These are phyloP conservation scores for Zygogramma bicolorata DNA, from an alignment of 2,888 invertebrate species.

Conservation along the genomic window DNA sequence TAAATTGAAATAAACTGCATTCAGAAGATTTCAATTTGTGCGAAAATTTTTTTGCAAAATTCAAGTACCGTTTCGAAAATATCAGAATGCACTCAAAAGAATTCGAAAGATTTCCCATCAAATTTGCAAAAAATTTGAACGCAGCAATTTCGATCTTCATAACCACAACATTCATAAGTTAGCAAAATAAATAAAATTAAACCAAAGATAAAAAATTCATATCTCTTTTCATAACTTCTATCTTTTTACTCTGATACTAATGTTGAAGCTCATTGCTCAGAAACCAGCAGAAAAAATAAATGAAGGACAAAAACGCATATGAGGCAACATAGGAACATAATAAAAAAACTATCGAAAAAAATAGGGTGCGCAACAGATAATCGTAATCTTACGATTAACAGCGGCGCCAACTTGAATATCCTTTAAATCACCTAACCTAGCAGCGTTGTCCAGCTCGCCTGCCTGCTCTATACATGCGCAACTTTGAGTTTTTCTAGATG, in stretches of 20 bases:
- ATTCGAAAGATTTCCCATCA: no score
- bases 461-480: slow-evolving; percentile 58
- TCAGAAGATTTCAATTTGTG: no score
- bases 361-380: slow-evolving; percentile 55
- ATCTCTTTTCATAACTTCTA: no score
- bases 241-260: neutral
- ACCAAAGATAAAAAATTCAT: no score
- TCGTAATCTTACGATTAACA: slow-evolving; percentile 60
- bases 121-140: no score
- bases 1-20: no score
- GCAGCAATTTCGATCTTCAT: no score
- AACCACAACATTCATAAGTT: no score
- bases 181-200: no score
- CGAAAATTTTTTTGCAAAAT: no score
- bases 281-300: neutral
- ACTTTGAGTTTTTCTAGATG: slow-evolving; percentile 60
- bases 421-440: slow-evolving; percentile 60
- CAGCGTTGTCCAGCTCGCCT: slow-evolving; percentile 49
- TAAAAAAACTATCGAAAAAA: slow-evolving; percentile 33
- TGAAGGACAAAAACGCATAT: neutral
- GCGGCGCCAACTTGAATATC: slow-evolving; percentile 55
- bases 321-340: slow-evolving; percentile 19
- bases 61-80: no score
- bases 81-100: no score
- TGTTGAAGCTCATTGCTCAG: neutral